Conservation (phyloP, 2,113 vertebrate species). For the Phycodurus eques region DNA sequence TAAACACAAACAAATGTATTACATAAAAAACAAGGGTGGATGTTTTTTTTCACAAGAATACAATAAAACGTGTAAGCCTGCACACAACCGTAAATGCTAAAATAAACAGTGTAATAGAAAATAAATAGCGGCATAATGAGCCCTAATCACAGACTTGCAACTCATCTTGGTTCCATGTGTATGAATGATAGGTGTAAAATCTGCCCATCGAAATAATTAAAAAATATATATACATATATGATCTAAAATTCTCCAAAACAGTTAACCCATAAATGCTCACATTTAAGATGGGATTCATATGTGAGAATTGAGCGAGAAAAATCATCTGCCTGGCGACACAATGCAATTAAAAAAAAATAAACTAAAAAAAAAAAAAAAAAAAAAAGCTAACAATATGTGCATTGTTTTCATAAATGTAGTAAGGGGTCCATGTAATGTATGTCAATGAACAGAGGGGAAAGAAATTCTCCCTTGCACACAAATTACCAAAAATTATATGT, state of each 20-base stretch:
- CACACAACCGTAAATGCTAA: not conserved
- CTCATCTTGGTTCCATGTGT: slow-evolving; percentile 64
- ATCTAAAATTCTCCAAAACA: not conserved
- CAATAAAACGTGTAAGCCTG: not conserved
- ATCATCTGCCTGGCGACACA: too few species aligned
- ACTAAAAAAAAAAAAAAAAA: too few species aligned
- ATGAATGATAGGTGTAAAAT: slow-evolving; percentile 58
- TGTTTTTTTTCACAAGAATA: not conserved
- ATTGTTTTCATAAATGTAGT: too few species aligned
- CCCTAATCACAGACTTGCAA: slow-evolving; percentile 70
- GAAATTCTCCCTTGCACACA: too few species aligned
- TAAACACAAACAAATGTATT: slow-evolving; percentile 15
- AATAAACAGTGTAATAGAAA: not conserved
- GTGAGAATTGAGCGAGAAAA: too few species aligned
- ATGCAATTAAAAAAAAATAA: too few species aligned
- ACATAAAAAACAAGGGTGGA: not conserved
- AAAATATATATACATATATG: not conserved
- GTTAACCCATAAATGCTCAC: not conserved
- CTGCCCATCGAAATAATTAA: slow-evolving; percentile 20
- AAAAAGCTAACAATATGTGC: too few species aligned
- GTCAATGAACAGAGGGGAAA: too few species aligned
- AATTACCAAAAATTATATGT: too few species aligned
- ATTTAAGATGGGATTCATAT: too few species aligned
- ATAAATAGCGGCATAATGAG: slow-evolving; percentile 58
- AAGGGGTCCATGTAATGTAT: too few species aligned